Evolutionary conservation across 37 sponge, comb jelly and placozoan genomes (phyloP), one percentile per base, ranked within the genome.

Genomic region (Beroe ovata): DNA sequence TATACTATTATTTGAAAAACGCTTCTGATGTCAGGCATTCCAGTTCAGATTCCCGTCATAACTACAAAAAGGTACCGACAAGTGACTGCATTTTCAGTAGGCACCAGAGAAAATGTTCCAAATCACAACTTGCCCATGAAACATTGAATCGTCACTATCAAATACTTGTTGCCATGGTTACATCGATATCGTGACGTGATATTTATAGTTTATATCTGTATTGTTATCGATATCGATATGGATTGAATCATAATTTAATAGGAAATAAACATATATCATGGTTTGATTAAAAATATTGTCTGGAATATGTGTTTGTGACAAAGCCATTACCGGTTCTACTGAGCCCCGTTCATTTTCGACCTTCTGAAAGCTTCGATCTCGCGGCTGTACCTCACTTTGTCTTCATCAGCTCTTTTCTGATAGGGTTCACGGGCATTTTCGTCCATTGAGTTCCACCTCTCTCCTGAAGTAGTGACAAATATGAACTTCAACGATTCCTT

Each of bases 261-360:
- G 25, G 69, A 29, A 66, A 66, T 66, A 66, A 66, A 66, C 69
- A 66, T 66, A 66, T 66, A 30, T 66, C 34, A 66, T 66, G 32
- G 34, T 66, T 66, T 66, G 69, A 30, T 66, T 66, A 66, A 66
- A 66, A 66, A 66, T 66, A 47, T 47, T 16, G 54, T 47, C 54
- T 47, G 54, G 11, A n/a, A n/a, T n/a, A n/a, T n/a, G 54, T 47
- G 54, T 47, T 47, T 47, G 54, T 47, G 54, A 47, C 54, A 47
- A 47, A 47, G 11, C 54, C 6, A 47, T 6, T 16, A 16, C 6
- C 54, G 11, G 54, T 47, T 47, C 54, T 47, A 47, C 54, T 47
- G 54, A 47, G 54, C 54, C 54, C 54, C 54, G 54, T 47, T 61
- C 69, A 66, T 66, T 33, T 66, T 66, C 1, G 33, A 33, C 69